Base-by-base conservation (phyloP, 2,888 invertebrate species). In the Tipula confusa region DNA sequence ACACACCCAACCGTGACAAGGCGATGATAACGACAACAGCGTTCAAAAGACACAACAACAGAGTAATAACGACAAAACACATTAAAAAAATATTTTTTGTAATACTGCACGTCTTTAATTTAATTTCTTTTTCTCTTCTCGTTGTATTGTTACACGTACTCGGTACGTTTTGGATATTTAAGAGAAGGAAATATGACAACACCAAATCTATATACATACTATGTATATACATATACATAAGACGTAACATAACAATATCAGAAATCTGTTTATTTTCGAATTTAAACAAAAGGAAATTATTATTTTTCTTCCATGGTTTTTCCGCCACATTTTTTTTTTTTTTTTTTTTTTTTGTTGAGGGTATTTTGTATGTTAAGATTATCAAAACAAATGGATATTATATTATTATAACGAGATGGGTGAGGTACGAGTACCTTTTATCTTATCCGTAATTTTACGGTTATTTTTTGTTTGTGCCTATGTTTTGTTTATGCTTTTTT, bases 101-200 rank as follows among this genome's bases (percentile, higher is more conserved):
- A 64, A 64, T 64, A 64, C 24, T 64, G 64, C 64, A 64, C 64
- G 64, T 64, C 64, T 64, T 64, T 64, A 64, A 64, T 64, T 64
- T 64, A 64, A 64, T 64, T 64, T 64, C 64, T 64, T 64, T 64
- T 64, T 11, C 64, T 64, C 64, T 18, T 64, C 64, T 64, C 24
- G 64, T 64, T 64, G 64, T 64, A 64, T 64, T 64, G 64, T 64
- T 64, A 64, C 64, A 64, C 64, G 64, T 64, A 64, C 64, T 64
- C 64, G 64, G 33, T 64, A 64, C 64, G 64, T 64, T 64, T 64
- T 64, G 24, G 64, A 64, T 64, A 64, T 64, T 64, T 64, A 64
- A 64, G 64, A 64, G 24, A 64, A 24, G 64, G 24, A 64, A 64
- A 64, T 64, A 64, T 64, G 64, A 64, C 64, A 64, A 64, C 64